phyloP scores from a whole-genome alignment of 1,140 invertebrate species.

The Sycobia sp. region DNA sequence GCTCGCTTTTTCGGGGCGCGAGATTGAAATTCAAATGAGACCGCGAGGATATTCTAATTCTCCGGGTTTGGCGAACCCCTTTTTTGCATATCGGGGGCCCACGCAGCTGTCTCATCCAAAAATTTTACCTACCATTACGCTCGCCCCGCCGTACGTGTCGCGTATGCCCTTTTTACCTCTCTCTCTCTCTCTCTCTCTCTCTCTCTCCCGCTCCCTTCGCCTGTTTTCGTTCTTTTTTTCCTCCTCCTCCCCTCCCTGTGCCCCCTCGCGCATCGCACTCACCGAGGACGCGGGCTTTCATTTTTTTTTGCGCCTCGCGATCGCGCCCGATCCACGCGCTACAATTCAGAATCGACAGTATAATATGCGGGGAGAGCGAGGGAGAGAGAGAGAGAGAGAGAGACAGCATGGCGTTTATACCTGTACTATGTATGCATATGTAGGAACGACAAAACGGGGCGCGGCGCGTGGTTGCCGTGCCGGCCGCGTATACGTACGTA shows the following conservation, averaged over 20 bases:
- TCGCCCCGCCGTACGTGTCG: conserved; percentile 35
- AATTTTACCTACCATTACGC: too few relatives aligned
- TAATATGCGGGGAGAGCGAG: too few relatives aligned
- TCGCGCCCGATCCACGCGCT: conserved; percentile 38
- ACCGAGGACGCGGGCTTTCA: too few relatives aligned
- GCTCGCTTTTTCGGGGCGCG: conserved; percentile 30
- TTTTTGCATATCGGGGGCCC: conserved; percentile 58
- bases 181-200: conserved; percentile 29
- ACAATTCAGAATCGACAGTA: conserved; percentile 44
- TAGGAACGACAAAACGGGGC: background rate
- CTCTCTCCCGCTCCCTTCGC: background rate
- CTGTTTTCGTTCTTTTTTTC: conserved; percentile 28
- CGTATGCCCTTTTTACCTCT: too few relatives aligned
- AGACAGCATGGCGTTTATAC: too few relatives aligned
- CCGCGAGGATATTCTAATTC: conserved; percentile 63
- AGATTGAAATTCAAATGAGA: conserved; percentile 64
- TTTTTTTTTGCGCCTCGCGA: conserved; percentile 19
- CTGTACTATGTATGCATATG: conserved; percentile 17
- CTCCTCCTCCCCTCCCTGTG: conserved; percentile 29
- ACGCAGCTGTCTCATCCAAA: conserved; percentile 49
- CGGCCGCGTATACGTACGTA: too few relatives aligned
- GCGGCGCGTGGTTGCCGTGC: too few relatives aligned
- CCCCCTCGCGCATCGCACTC: too few relatives aligned
- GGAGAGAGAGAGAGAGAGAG: too few relatives aligned
- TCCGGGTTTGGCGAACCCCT: conserved; percentile 56